Evolutionary conservation across 2,888 invertebrate genomes (phyloP).

Genomic region (Drosophila nr. fundita): DNA sequence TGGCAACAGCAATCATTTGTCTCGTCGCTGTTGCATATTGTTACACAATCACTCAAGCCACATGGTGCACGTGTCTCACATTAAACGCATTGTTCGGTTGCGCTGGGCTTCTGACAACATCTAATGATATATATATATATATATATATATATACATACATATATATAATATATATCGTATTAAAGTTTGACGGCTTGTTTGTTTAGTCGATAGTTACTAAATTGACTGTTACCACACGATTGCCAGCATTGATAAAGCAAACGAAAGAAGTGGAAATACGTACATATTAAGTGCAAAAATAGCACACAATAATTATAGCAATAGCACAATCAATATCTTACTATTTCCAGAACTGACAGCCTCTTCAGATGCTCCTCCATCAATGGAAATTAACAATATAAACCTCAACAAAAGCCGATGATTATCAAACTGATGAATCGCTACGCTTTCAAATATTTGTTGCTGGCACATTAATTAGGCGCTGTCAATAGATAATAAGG

Average conservation of each 20-base stretch:
- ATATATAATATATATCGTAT: not conserved
- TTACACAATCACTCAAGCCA: not conserved
- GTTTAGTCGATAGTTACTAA: conserved; percentile 64
- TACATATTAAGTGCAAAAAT: conserved; percentile 26
- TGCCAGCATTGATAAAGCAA: conserved; percentile 25
- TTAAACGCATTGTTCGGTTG: conserved; percentile 31
- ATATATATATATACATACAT: not conserved
- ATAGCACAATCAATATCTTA: conserved; percentile 23
- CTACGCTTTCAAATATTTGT: conserved; percentile 19
- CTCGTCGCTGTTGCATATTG: conserved; percentile 16
- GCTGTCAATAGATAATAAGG: conserved; percentile 32
- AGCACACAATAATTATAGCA: conserved; percentile 24
- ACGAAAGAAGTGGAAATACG: conserved; percentile 4
- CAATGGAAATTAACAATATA: conserved; percentile 11
- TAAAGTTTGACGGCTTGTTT: conserved; percentile 29
- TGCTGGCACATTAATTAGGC: conserved; percentile 31
- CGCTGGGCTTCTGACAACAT: not conserved
- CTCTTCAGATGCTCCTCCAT: conserved; percentile 3
- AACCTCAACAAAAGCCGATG: conserved; percentile 20
- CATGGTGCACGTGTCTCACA: conserved; percentile 59
- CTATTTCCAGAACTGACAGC: not conserved
- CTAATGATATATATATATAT: not conserved
- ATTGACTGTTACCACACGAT: conserved; percentile 41
- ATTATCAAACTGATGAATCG: conserved; percentile 43
- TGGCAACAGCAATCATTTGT: not conserved